Evolutionary conservation across 2,113 vertebrate genomes (phyloP).

Genomic region (Alaudala cheleensis): DNA sequence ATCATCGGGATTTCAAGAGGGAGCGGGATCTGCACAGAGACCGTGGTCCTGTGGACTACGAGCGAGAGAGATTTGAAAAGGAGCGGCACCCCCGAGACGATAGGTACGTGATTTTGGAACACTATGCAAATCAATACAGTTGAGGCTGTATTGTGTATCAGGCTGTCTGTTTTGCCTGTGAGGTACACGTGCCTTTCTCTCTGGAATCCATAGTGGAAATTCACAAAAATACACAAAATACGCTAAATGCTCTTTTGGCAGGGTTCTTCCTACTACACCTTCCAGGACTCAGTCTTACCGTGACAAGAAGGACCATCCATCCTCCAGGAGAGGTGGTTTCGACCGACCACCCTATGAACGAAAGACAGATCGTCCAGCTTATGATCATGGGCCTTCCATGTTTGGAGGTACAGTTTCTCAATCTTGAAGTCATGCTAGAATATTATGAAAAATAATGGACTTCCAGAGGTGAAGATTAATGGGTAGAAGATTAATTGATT

Average conservation of each 20-base stretch:
- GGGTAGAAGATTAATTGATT: not conserved
- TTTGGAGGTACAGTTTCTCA: conserved; percentile 80
- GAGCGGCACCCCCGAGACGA: conserved; percentile 89
- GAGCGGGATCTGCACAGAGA: conserved; percentile 82
- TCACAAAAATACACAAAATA: not conserved
- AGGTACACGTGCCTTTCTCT: not conserved
- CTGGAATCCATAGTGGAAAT: not conserved
- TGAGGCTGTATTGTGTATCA: not conserved
- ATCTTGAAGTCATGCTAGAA: not conserved
- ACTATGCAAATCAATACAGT: fast-evolving
- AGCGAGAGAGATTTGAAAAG: conserved; percentile 90
- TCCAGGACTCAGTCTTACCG: conserved; percentile 83
- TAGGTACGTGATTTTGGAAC: conserved; percentile 68
- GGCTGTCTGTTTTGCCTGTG: not conserved
- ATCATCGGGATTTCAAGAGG: conserved; percentile 89
- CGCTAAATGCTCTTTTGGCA: conserved; percentile 29
- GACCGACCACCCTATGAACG: conserved; percentile 88
- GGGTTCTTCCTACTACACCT: conserved; percentile 68
- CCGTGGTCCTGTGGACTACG: conserved; percentile 83
- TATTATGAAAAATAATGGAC: not conserved
- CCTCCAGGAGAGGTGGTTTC: conserved; percentile 83
- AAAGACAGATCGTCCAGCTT: conserved; percentile 82
- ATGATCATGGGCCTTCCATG: conserved; percentile 81
- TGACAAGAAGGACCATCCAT: conserved; percentile 84
- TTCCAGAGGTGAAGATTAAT: not conserved